Evolutionary conservation across 2,888 invertebrate species (phyloP).

Genomic region (Chaetogeoica ovagalla): DNA sequence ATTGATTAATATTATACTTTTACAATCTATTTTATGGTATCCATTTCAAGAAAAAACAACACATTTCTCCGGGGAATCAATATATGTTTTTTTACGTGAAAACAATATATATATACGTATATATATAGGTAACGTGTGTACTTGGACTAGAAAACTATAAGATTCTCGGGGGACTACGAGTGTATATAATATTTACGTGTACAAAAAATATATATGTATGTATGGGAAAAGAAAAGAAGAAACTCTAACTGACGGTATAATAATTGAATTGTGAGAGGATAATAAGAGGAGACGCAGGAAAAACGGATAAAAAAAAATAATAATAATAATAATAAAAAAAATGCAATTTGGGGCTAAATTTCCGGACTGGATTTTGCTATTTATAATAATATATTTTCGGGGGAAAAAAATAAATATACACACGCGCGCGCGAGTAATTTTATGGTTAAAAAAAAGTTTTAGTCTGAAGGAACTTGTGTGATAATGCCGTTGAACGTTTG

Average conservation of each 20-base stretch:
- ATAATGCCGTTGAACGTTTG: constrained; percentile 16
- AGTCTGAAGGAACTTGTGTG: background rate
- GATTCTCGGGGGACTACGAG: constrained; percentile 30
- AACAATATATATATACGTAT: background rate
- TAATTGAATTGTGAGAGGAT: constrained; percentile 49
- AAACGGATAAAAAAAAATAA: constrained; percentile 34
- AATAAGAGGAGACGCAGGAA: constrained; percentile 34
- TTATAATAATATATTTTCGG: background rate
- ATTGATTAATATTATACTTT: constrained; percentile 31
- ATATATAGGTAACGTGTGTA: constrained; percentile 32
- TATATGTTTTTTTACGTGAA: constrained; percentile 28
- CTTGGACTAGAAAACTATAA: constrained; percentile 19
- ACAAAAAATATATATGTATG: background rate
- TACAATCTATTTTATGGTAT: constrained; percentile 30
- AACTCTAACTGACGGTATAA: constrained; percentile 43
- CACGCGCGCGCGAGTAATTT: constrained; percentile 16
- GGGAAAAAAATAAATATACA: background rate
- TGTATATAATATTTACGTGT: background rate
- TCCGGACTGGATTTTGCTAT: constrained; percentile 29
- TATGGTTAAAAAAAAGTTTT: constrained; percentile 34
- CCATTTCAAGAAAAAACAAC: background rate
- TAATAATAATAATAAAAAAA: constrained; percentile 24
- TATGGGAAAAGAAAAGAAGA: constrained; percentile 26
- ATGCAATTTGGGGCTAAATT: constrained; percentile 40
- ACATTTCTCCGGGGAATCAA: constrained; percentile 44